These are phyloP conservation scores for Borostomias antarcticus DNA, from an alignment of 2,797 vertebrate genomes.

Conservation along the genomic window DNA sequence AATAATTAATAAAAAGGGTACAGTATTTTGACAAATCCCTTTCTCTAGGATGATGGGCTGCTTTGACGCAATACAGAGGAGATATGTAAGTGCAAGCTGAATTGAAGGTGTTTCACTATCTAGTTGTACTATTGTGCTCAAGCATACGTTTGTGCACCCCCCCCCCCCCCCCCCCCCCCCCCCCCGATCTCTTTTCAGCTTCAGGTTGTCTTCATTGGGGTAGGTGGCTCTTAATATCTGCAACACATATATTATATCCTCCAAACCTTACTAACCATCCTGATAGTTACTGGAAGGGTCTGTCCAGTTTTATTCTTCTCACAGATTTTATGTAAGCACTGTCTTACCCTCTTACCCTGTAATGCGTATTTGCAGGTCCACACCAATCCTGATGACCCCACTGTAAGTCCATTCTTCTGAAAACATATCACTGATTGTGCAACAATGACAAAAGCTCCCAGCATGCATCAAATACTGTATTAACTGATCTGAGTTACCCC, in stretches of 20 bases:
- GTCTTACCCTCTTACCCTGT: not conserved
- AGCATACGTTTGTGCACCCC: not conserved
- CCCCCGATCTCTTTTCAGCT: conserved; percentile 70
- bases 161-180: no score
- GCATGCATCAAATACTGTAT: not conserved
- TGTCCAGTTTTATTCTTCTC: no score
- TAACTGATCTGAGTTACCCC: not conserved
- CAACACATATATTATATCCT: not conserved
- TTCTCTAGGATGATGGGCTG: conserved; percentile 89
- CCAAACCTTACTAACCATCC: no score
- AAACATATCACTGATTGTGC: not conserved
- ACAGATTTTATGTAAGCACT: not conserved
- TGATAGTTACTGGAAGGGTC: no score
- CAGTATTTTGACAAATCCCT: conserved; percentile 1
- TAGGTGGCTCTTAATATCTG: conserved; percentile 52
- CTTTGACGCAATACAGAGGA: conserved; percentile 93
- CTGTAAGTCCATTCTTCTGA: conserved; percentile 65
- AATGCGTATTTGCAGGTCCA: conserved; percentile 66
- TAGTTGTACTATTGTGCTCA: not conserved
- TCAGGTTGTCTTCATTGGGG: conserved; percentile 78
- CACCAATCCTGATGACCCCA: conserved; percentile 69
- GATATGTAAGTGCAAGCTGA: conserved; percentile 85
- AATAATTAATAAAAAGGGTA: not conserved
- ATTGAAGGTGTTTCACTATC: conserved; percentile 1
- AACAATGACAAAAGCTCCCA: not conserved